Conservation (phyloP, 1,140 invertebrate genomes). For the Drosophila asahinai region DNA sequence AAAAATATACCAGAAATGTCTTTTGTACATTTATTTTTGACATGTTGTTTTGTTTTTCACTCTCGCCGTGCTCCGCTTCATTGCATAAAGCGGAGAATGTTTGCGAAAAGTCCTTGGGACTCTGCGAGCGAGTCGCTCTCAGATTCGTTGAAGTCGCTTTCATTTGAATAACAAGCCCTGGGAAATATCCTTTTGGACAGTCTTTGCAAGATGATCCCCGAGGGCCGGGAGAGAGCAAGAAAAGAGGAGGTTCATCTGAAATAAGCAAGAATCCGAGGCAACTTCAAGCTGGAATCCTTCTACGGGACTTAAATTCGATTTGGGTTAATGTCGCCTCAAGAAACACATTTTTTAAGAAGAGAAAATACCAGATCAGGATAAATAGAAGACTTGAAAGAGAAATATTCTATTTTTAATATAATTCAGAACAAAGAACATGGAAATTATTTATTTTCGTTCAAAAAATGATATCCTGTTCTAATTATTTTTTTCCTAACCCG, state of each 20-base stretch:
- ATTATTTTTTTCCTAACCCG: too few species aligned
- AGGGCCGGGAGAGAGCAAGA: background rate
- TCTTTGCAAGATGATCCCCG: slow-evolving; percentile 32
- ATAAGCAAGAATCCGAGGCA: slow-evolving; percentile 25
- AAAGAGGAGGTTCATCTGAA: slow-evolving; percentile 16
- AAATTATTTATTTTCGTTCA: too few species aligned
- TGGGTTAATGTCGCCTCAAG: slow-evolving; percentile 5
- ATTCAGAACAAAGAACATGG: background rate
- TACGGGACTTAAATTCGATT: slow-evolving; percentile 31
- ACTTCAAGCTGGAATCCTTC: background rate
- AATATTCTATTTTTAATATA: background rate
- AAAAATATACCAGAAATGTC: slow-evolving; percentile 80
- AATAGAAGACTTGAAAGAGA: background rate
- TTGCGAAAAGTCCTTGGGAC: slow-evolving; percentile 67
- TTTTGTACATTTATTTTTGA: slow-evolving; percentile 83
- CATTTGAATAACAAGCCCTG: slow-evolving; percentile 74
- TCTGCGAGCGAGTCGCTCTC: slow-evolving; percentile 19
- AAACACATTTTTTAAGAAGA: background rate
- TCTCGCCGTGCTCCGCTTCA: slow-evolving; percentile 48
- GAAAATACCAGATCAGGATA: too few species aligned
- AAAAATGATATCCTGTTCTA: background rate
- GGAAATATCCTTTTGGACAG: slow-evolving; percentile 62
- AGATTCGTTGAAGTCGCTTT: slow-evolving; percentile 70
- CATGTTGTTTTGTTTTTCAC: slow-evolving; percentile 80
- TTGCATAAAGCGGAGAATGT: slow-evolving; percentile 72